Evolutionary conservation across 2,888 invertebrate species (phyloP).

Genomic region (Microctonus hyperodae): DNA sequence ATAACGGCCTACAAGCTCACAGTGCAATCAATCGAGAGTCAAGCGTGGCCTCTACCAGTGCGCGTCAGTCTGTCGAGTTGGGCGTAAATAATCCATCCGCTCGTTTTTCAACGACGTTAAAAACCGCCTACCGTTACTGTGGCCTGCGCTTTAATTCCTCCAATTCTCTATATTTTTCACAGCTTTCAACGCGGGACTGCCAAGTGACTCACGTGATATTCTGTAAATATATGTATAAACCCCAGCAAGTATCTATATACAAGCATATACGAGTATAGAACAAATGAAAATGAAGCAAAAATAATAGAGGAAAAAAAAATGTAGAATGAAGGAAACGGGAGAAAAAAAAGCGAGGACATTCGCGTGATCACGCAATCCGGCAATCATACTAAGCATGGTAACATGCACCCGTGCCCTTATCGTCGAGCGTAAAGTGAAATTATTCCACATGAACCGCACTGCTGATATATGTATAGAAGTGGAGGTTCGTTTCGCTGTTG

Average conservation of each 20-base stretch:
- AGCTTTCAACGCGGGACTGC: not conserved
- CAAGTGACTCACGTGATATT: not conserved
- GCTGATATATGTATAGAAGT: slow-evolving; percentile 43
- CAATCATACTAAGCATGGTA: slow-evolving; percentile 55
- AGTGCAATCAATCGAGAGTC: slow-evolving; percentile 32
- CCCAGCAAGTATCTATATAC: not conserved
- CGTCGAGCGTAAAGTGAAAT: slow-evolving; percentile 58
- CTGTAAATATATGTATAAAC: not conserved
- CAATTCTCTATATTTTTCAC: not conserved
- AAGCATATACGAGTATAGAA: not conserved
- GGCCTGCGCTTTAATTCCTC: not conserved
- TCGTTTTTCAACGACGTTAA: slow-evolving; percentile 4
- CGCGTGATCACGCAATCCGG: slow-evolving; percentile 55
- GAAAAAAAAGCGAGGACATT: slow-evolving; percentile 14
- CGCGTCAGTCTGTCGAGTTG: slow-evolving; percentile 28
- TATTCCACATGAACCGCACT: slow-evolving; percentile 55
- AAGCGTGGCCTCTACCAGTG: slow-evolving; percentile 12
- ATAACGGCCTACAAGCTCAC: slow-evolving; percentile 14
- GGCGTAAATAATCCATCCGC: slow-evolving; percentile 25
- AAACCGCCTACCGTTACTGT: not conserved
- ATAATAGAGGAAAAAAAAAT: not conserved
- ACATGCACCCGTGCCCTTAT: slow-evolving; percentile 56
- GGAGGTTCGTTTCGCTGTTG: slow-evolving; percentile 14
- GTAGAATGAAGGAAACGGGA: not conserved
- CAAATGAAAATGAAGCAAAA: slow-evolving; percentile 6